Percentiles rank a stretch among this genome's conserved stretches.
Conservation (phyloP, 2,113 vertebrate species). For the Manacus vitellinus region DNA sequence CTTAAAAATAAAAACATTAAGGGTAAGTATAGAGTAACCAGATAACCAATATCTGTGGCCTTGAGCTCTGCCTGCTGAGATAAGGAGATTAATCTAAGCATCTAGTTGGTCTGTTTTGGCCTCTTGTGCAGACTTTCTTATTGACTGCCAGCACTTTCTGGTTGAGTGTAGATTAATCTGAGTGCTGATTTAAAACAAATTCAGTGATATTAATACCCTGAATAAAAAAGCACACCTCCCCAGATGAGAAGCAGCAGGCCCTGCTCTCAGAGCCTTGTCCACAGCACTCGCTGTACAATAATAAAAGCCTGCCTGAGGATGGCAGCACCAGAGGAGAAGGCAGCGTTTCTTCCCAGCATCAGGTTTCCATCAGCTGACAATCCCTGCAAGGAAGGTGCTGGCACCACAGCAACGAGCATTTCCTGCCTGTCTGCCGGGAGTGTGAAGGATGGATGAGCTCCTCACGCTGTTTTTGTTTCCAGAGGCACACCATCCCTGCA, state of each 20-base stretch:
- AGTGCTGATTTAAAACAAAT: background rate
- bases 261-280: background rate
- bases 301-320: background rate
- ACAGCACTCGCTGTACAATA: rapidly evolving
- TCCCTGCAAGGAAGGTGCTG: background rate
- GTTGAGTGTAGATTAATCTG: background rate
- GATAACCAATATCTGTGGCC: background rate
- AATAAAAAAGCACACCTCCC: background rate
- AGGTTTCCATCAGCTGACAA: background rate
- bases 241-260: background rate
- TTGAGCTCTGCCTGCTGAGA: background rate
- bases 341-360: background rate
- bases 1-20: background rate
- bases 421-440: background rate
- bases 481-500: constrained; percentile 15
- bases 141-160: background rate
- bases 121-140: background rate
- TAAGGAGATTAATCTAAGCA: background rate
- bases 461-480: constrained; percentile 50
- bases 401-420: rapidly evolving
- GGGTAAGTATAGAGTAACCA: background rate
- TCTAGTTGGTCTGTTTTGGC: background rate
- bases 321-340: background rate
- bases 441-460: constrained; percentile 28
- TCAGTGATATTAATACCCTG: background rate